phyloP scores from a whole-genome alignment of 2,888 invertebrate species.

The Nowickia ferox region DNA sequence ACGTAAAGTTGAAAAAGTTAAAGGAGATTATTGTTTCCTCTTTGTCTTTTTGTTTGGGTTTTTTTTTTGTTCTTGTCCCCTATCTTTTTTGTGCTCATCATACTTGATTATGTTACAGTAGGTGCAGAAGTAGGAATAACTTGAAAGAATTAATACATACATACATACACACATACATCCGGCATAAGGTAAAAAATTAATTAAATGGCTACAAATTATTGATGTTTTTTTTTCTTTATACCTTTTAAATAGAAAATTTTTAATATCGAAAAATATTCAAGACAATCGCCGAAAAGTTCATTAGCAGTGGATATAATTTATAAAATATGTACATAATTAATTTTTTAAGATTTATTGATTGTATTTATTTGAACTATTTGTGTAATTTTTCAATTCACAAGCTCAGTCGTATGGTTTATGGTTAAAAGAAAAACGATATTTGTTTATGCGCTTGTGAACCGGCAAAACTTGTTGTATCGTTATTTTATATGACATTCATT shows the following conservation, averaged over 20 bases:
- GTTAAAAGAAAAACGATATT: too few relatives aligned
- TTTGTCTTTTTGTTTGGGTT: not conserved
- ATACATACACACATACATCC: not conserved
- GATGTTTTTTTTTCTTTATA: not conserved
- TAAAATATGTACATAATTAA: too few relatives aligned
- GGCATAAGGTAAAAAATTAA: conserved; percentile 6
- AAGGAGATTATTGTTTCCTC: conserved; percentile 49
- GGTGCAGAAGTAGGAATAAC: not conserved
- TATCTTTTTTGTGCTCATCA: not conserved
- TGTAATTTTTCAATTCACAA: too few relatives aligned
- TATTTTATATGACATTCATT: too few relatives aligned
- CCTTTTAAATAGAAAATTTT: not conserved
- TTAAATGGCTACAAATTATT: not conserved
- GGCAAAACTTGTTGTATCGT: too few relatives aligned
- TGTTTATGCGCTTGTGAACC: too few relatives aligned
- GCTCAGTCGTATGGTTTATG: too few relatives aligned
- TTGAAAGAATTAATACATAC: not conserved
- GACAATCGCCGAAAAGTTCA: too few relatives aligned
- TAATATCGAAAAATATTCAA: not conserved
- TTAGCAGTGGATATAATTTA: too few relatives aligned
- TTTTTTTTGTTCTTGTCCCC: not conserved
- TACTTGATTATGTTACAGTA: conserved; percentile 30
- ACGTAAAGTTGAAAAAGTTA: conserved; percentile 29
- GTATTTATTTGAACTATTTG: too few relatives aligned
- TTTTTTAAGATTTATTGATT: too few relatives aligned